phyloP scores from a whole-genome alignment of 2,113 vertebrate species.

The Isurus oxyrinchus region DNA sequence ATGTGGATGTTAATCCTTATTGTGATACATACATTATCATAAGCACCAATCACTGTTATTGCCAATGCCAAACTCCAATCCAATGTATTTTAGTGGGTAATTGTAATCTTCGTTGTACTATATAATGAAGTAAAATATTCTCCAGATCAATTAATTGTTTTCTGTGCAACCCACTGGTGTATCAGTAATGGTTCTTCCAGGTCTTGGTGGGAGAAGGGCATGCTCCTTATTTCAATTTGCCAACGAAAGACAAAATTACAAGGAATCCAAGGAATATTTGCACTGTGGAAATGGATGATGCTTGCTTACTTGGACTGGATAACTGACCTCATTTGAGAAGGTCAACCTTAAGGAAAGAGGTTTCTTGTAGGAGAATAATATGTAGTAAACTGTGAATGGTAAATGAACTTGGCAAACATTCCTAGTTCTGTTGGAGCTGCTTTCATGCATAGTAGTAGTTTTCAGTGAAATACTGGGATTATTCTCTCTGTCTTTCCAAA shows the following conservation, averaged over 20 bases:
- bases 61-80: not conserved
- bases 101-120: not conserved
- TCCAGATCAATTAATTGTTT: not conserved
- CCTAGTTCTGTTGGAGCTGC: not conserved
- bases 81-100: not conserved
- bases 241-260: not conserved
- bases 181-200: not conserved
- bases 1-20: not conserved
- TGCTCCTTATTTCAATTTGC: not conserved
- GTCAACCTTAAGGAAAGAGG: not conserved
- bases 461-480: not conserved
- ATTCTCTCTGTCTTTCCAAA: not conserved
- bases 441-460: not conserved
- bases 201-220: not conserved
- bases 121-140: not conserved
- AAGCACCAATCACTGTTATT: not conserved
- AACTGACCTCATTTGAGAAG: not conserved
- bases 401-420: not conserved
- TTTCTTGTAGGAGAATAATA: not conserved
- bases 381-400: not conserved
- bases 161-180: not conserved
- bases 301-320: not conserved
- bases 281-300: not conserved
- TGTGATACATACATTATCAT: not conserved
- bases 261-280: not conserved